Percentiles rank a stretch among this genome's conserved stretches.
phyloP scores from a whole-genome alignment of 2,888 invertebrate genomes.

The Epicampocera succincta region DNA sequence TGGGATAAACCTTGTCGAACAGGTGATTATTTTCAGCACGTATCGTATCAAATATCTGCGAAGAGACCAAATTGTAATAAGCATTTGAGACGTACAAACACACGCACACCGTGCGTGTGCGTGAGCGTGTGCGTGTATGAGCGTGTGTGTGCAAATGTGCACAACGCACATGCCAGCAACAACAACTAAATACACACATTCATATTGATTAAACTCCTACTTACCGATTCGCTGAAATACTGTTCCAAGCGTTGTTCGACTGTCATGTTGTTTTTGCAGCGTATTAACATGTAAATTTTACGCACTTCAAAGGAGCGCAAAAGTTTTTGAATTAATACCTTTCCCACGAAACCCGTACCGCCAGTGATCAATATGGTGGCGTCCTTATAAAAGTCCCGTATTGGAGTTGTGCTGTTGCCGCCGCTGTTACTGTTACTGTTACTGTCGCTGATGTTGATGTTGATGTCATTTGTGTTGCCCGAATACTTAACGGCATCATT shows the following conservation, averaged over 20 bases:
- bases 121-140: neutral
- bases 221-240: conserved; percentile 80
- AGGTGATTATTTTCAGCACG: conserved; percentile 81
- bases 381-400: conserved; percentile 79
- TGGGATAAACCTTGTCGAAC: conserved; percentile 84
- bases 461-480: conserved; percentile 29
- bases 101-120: neutral
- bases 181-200: neutral
- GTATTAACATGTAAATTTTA: conserved; percentile 81
- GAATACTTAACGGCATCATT: conserved; percentile 38
- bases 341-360: conserved; percentile 81
- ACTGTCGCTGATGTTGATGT: conserved; percentile 2
- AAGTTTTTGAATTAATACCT: conserved; percentile 81
- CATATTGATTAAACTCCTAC: conserved; percentile 44
- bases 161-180: no score
- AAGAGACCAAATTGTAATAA: conserved; percentile 37
- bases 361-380: conserved; percentile 81
- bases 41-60: conserved; percentile 83
- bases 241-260: conserved; percentile 78
- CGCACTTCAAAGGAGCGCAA: conserved; percentile 79
- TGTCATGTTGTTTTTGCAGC: conserved; percentile 80
- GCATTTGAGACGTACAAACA: neutral
- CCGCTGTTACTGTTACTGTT: conserved; percentile 12
- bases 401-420: conserved; percentile 72
- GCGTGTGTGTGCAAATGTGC: no score